Percentiles rank a stretch among this genome's conserved stretches.
Conservation (phyloP, 2,797 vertebrate genomes). For the Lepilemur septentrionalis region DNA sequence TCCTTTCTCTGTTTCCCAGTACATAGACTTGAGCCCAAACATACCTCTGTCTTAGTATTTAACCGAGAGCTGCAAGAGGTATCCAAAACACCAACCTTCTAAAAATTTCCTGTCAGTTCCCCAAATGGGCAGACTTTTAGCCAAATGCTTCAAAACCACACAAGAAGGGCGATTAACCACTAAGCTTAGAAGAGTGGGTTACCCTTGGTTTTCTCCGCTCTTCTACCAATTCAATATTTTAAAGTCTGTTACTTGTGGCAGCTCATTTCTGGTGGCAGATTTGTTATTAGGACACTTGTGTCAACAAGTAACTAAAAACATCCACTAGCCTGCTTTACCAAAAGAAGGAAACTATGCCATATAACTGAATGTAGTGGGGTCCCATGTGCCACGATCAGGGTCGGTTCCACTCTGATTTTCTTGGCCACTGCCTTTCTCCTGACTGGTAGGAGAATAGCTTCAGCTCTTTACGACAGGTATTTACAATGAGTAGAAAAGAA, state of each 20-base stretch:
- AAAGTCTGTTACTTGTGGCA: not conserved
- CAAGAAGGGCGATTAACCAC: not conserved
- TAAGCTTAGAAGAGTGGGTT: not conserved
- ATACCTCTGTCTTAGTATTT: not conserved
- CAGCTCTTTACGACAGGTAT: not conserved
- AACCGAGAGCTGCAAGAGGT: not conserved
- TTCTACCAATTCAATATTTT: not conserved
- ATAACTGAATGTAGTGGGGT: not conserved
- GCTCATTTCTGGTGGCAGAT: not conserved
- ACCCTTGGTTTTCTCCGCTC: not conserved
- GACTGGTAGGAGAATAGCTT: not conserved
- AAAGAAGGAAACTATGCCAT: not conserved
- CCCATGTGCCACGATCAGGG: not conserved
- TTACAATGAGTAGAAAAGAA: not conserved
- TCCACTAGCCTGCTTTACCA: not conserved
- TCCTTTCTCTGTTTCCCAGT: not conserved
- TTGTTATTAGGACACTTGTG: not conserved
- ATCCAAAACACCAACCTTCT: not conserved
- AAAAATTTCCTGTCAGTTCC: not conserved
- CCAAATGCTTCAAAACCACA: not conserved
- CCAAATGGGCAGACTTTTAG: not conserved
- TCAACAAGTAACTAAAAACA: not conserved
- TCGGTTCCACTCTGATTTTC: not conserved
- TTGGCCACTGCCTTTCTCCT: not conserved
- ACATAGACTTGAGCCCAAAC: not conserved